These are phyloP conservation scores for Listrodromus nycthemerus DNA, from an alignment of 2,888 invertebrate species.

Conservation along the genomic window DNA sequence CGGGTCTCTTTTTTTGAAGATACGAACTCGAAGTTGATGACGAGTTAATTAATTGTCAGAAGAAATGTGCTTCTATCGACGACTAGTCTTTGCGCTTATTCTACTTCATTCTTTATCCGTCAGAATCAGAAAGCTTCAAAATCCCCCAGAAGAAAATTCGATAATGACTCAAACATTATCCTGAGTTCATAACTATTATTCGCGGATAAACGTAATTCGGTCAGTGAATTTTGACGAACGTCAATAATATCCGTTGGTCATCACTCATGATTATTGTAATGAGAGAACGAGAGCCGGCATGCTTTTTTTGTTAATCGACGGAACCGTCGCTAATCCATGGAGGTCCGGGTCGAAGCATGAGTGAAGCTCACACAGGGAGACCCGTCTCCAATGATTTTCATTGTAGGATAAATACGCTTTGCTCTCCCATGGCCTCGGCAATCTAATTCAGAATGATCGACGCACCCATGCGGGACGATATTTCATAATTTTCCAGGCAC, in stretches of 20 bases:
- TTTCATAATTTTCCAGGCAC: constrained; percentile 1
- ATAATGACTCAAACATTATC: constrained; percentile 52
- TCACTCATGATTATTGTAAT: constrained; percentile 39
- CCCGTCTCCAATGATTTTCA: background rate
- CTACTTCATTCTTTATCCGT: constrained; percentile 10
- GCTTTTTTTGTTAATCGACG: constrained; percentile 40
- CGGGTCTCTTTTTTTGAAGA: constrained; percentile 27
- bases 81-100: constrained; percentile 4
- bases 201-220: constrained; percentile 53
- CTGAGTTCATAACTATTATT: background rate
- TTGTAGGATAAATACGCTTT: background rate
- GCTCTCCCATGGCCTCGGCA: background rate
- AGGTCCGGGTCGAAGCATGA: background rate
- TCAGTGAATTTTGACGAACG: constrained; percentile 38
- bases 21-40: background rate
- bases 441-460: background rate
- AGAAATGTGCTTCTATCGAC: constrained; percentile 24
- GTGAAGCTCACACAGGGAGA: background rate
- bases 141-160: constrained; percentile 45
- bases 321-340: constrained; percentile 13
- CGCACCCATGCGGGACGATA: background rate
- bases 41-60: constrained; percentile 45
- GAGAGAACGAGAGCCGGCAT: constrained; percentile 25
- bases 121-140: constrained; percentile 20
- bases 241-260: constrained; percentile 23